These are phyloP conservation scores for Uloborus plumipes DNA, from an alignment of 2,888 invertebrate species.

Conservation along the genomic window DNA sequence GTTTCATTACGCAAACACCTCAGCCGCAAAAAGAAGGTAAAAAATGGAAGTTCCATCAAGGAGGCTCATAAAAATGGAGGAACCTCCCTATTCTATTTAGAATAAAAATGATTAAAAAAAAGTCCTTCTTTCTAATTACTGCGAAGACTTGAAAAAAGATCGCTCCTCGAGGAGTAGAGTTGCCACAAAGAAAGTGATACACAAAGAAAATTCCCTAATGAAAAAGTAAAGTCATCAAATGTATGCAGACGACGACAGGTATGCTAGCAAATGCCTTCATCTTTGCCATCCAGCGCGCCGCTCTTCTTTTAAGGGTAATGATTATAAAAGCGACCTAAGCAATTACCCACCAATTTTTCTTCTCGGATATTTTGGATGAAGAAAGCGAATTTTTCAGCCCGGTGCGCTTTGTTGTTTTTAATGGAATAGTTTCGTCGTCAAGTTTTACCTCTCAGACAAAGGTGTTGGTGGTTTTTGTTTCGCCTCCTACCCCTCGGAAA, in stretches of 20 bases:
- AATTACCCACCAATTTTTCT: slow-evolving; percentile 60
- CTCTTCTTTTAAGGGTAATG: slow-evolving; percentile 36
- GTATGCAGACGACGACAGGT: slow-evolving; percentile 39
- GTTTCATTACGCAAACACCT: slow-evolving; percentile 24
- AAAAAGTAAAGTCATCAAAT: slow-evolving; percentile 61
- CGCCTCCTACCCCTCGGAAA: neutral
- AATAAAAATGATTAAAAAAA: slow-evolving; percentile 22
- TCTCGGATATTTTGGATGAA: slow-evolving; percentile 12
- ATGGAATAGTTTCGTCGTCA: slow-evolving; percentile 60
- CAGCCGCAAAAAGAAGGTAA: neutral
- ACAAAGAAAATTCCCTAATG: slow-evolving; percentile 54
- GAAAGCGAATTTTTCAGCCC: slow-evolving; percentile 36
- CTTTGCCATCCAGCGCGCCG: slow-evolving; percentile 26
- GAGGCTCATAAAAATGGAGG: slow-evolving; percentile 31
- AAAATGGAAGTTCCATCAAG: slow-evolving; percentile 7
- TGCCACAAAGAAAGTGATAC: slow-evolving; percentile 63
- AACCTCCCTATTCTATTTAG: slow-evolving; percentile 20
- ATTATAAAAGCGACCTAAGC: slow-evolving; percentile 60
- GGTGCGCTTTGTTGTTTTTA: slow-evolving; percentile 52
- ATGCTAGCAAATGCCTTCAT: slow-evolving; percentile 38
- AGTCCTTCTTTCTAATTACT: slow-evolving; percentile 50
- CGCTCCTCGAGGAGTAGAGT: slow-evolving; percentile 23
- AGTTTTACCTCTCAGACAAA: slow-evolving; percentile 34
- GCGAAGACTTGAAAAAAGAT: slow-evolving; percentile 37
- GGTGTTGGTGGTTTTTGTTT: slow-evolving; percentile 8